Evolutionary conservation across 2,113 vertebrate genomes (phyloP).

Genomic region (Nothobranchius furzeri): DNA sequence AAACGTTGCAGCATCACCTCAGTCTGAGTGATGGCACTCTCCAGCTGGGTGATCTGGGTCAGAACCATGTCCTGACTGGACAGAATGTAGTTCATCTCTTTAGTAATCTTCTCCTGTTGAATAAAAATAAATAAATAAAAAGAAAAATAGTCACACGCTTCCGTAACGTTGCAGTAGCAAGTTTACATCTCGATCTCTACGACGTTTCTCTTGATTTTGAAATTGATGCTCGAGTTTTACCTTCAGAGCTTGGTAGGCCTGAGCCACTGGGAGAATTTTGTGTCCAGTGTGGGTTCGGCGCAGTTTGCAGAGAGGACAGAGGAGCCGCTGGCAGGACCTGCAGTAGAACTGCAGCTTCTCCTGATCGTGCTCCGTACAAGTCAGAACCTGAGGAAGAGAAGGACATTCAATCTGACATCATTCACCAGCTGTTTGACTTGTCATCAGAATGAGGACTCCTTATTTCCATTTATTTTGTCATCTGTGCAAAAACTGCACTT

Average conservation of each 20-base stretch:
- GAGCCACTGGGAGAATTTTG: conserved; percentile 90
- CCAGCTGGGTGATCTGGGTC: conserved; percentile 91
- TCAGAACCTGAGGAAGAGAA: conserved; percentile 68
- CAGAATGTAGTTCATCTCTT: conserved; percentile 92
- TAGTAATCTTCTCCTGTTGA: conserved; percentile 92
- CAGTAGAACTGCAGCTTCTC: conserved; percentile 95
- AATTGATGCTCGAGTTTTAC: conserved; percentile 64
- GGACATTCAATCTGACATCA: neutral
- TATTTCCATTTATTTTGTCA: neutral
- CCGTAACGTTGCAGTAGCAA: too few species aligned
- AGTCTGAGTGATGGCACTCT: conserved; percentile 89
- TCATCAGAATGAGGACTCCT: too few species aligned
- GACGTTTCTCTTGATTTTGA: neutral
- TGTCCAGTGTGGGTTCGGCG: conserved; percentile 89
- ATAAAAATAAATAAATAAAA: conserved; percentile 18
- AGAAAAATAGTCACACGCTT: too few species aligned
- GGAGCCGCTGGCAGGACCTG: conserved; percentile 90
- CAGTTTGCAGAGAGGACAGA: conserved; percentile 93
- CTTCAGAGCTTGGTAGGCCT: conserved; percentile 93
- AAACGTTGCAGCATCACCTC: conserved; percentile 79
- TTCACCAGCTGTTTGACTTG: neutral
- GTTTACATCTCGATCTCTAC: too few species aligned
- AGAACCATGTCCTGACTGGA: conserved; percentile 93
- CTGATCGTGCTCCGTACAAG: conserved; percentile 81
- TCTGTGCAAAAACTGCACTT: neutral